Evolutionary conservation across 1,140 invertebrate genomes (phyloP), one percentile per base, ranked within the genome.

Genomic region (Eumeta japonica): DNA sequence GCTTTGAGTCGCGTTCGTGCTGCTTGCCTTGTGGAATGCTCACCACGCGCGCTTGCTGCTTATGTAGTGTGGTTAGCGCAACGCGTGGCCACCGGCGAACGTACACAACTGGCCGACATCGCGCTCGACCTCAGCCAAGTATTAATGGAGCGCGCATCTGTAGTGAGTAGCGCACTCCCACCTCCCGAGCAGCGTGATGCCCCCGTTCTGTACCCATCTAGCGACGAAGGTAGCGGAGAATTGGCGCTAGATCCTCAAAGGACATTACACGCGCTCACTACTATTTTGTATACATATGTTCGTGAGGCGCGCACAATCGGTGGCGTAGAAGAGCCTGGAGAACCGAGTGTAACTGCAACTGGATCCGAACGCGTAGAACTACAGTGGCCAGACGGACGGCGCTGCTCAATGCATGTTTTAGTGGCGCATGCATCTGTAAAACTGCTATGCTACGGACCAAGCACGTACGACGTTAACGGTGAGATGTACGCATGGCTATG

Each of bases 391-490:
- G 82, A 81, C 28, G 90, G 90, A 0, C 84, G 92, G 37, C 83
- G 88, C 48, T 88, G 89, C 27, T 89, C 87, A 0, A 80, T 97
- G 64, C 89, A 94, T 57, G 86, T 94, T 40, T 72, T 94, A 3
- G 86, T 96, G 0, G 90, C 97, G 17, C 93, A 97, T 58, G 92
- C 94, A 1, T 92, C 95, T 68, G 88, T 97, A n/a, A 94, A 97
- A 50, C 71, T 97, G 1, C 66, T 97, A 1, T 94, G 92, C 1
- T 91, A 86, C 48, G 85, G 86, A 13, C 83, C 84, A 1, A 74
- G 77, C 0, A 0, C 51, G 67, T 62, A 57, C 29, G 64, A 68
- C 43, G 55, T 53, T 9, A 60, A 70, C 46, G 62, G 67, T 30
- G 64, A 67, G 50, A 61, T 84, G 36, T 86, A 84, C 50, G 65